Percentiles rank a stretch among this genome's conserved stretches.
Conservation (phyloP, 1,140 invertebrate genomes). For the Arion vulgaris region DNA sequence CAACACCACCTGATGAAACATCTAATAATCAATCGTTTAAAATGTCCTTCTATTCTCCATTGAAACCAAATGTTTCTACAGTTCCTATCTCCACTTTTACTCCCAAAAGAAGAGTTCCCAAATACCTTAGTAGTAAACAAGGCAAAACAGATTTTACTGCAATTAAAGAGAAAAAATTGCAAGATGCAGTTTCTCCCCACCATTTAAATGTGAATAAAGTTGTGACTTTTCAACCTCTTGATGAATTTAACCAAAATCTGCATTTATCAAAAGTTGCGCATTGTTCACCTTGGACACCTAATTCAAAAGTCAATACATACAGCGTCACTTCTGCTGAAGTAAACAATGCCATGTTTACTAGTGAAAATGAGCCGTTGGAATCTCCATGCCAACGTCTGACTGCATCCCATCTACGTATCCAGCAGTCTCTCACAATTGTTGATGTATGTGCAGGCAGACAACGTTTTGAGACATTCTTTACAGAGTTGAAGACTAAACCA, state of each 20-base stretch:
- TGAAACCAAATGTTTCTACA: neutral
- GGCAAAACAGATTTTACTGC: neutral
- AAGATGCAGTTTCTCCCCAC: neutral
- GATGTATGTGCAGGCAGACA: slow-evolving; percentile 69
- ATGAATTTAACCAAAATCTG: neutral
- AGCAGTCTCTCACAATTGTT: slow-evolving; percentile 69
- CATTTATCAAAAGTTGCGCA: neutral
- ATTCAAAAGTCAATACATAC: neutral
- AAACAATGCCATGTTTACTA: neutral
- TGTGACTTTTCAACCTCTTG: neutral
- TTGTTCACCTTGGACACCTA: neutral
- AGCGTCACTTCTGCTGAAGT: neutral
- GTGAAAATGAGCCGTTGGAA: neutral
- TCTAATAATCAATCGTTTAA: slow-evolving; percentile 2
- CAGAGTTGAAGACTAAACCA: slow-evolving; percentile 67
- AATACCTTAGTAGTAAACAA: neutral
- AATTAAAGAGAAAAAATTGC: neutral
- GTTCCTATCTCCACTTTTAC: neutral
- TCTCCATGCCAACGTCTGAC: neutral
- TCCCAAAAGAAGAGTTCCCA: neutral
- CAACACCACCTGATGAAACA: slow-evolving; percentile 57
- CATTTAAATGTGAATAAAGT: neutral
- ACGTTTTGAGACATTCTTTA: slow-evolving; percentile 71
- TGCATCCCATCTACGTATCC: slow-evolving; percentile 46
- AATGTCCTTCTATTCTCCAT: slow-evolving; percentile 17